A percentile compares a stretch with the other conserved stretches of the same genome.
Conservation (phyloP, 2,797 vertebrate genomes). For the Brachyrhaphis roseni region DNA sequence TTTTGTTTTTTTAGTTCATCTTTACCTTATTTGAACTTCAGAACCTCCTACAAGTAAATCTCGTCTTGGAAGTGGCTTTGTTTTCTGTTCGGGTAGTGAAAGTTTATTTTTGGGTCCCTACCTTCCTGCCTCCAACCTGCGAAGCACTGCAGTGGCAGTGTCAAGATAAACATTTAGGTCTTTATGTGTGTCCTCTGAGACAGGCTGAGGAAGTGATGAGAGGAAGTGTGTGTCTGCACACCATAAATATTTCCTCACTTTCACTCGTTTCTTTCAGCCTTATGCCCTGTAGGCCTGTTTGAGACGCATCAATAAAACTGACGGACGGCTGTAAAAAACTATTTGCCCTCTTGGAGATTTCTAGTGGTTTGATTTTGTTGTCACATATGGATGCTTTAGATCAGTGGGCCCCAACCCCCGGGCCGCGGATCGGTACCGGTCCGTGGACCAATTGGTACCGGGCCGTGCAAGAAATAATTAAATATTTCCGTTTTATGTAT, state of each 20-base stretch:
- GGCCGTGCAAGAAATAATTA: no score
- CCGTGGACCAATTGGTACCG: no score
- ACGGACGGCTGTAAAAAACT: conserved; percentile 51
- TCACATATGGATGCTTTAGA: neutral
- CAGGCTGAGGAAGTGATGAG: conserved; percentile 47
- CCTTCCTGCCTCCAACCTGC: neutral
- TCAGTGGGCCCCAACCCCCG: no score
- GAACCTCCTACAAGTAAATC: neutral
- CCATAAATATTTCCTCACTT: conserved; percentile 59
- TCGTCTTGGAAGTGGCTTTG: neutral
- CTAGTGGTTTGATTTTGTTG: neutral
- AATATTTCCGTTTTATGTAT: no score
- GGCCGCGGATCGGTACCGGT: no score
- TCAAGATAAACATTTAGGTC: conserved; percentile 23
- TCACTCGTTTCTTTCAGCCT: conserved; percentile 48
- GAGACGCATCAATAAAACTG: conserved; percentile 75
- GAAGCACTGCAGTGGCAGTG: conserved; percentile 3
- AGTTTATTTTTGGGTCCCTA: neutral
- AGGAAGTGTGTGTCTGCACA: conserved; percentile 50
- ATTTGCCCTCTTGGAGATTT: neutral
- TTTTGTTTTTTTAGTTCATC: neutral
- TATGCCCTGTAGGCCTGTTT: conserved; percentile 57
- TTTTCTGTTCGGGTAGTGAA: neutral
- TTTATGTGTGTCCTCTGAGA: conserved; percentile 30
- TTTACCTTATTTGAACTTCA: conserved; percentile 5